Base-by-base conservation (phyloP, 2,888 invertebrate genomes). In the Eubasilissa splendida region DNA sequence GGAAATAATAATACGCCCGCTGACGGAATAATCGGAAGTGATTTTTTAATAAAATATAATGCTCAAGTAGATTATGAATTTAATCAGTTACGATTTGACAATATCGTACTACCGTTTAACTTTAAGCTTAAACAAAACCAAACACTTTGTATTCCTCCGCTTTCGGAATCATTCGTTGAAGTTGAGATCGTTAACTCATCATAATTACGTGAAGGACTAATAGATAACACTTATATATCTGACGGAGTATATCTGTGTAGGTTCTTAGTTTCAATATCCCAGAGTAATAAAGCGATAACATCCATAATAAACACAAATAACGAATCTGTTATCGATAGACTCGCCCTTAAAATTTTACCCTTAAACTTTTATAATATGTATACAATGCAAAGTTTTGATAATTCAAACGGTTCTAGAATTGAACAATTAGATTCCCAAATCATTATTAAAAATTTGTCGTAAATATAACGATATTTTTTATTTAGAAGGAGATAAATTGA, bases 401-500 rank as follows among this genome's bases (percentile, higher is more conserved):
- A 31, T 22, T 65, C 8, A 12, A 42, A 65, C 33, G 31, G 31
- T 31, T 22, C 22, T 8, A 54, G 54, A 71, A 22, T 9, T 71
- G 54, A 71, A 71, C 56, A 14, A 54, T 33, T 11, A 56, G 56
- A 31, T 56, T 11, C 14, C 12, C 11, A 14, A 54, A 54, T 73
- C 54, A 1, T 9, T 73, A 2, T 22, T 73, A 31, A 31, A 14
- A 54, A 54, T 73, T n/a, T 33, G 31, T 31, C 22, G 12, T 9
- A 31, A 73, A 54, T 73, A 54, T 73, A 53, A n/a, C n/a, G n/a
- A 73, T 54, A 33, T 73, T 12, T 73, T 73, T 54, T 33, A 56
- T n/a, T 58, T 73, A 58, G 73, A 73, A 54, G 58, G 58, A 7
- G 73, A 73, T 54, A 58, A 54, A 58, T n/a, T 58, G 12, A 56